A percentile compares a stretch with the other conserved stretches of the same genome.
Evolutionary conservation across 2,888 invertebrate genomes (phyloP).

Genomic region (Augochlorella aurata): DNA sequence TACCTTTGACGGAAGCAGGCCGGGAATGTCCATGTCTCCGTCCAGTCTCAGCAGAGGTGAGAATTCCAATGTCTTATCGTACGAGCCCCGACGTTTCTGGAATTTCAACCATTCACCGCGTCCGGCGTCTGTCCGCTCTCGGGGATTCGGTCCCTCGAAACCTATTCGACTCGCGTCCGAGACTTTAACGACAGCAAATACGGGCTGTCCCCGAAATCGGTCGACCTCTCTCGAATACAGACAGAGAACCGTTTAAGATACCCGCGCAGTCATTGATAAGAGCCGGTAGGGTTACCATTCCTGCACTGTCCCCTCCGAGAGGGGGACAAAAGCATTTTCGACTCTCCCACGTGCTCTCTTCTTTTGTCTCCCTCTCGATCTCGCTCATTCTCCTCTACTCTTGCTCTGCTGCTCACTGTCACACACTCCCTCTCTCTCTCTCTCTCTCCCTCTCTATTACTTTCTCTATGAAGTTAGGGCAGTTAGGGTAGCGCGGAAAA

Average conservation of each 20-base stretch:
- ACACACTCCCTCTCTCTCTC: constrained; percentile 9
- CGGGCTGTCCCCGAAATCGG: background rate
- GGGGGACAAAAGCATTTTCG: constrained; percentile 79
- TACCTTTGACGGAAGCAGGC: constrained; percentile 76
- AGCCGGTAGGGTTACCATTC: constrained; percentile 69
- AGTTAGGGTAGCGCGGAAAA: constrained; percentile 80
- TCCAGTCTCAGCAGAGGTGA: constrained; percentile 91
- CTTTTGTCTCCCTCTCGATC: constrained; percentile 27
- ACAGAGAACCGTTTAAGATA: constrained; percentile 50
- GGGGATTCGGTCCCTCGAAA: background rate
- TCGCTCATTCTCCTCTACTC: background rate
- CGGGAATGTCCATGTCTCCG: constrained; percentile 86
- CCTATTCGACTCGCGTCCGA: constrained; percentile 23
- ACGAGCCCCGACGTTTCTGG: background rate
- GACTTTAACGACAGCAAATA: constrained; percentile 48
- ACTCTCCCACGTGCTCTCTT: constrained; percentile 71
- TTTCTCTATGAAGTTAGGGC: constrained; percentile 79
- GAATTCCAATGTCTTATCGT: constrained; percentile 70
- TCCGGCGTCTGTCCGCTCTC: background rate
- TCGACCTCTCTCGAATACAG: background rate
- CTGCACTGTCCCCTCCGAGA: constrained; percentile 70
- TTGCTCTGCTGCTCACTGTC: constrained; percentile 42
- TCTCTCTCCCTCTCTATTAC: constrained; percentile 61
- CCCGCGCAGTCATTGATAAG: constrained; percentile 72
- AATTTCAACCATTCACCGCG: background rate